Percentiles rank a stretch among this genome's conserved stretches.
Conservation (phyloP, 2,113 vertebrate species). For the Meriones unguiculatus region DNA sequence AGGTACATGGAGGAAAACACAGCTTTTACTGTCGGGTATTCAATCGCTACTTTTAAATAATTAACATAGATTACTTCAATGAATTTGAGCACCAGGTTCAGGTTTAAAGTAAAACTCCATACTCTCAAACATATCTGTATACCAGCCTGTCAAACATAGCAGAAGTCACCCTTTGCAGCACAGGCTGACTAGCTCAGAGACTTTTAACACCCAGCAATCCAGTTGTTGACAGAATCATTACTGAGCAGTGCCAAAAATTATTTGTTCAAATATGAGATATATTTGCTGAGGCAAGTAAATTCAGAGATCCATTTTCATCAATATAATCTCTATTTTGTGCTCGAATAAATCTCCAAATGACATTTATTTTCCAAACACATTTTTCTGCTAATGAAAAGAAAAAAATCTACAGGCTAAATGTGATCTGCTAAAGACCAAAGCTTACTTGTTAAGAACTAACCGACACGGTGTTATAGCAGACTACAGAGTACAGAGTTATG, state of each 20-base stretch:
- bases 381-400: background rate
- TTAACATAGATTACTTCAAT: conserved; percentile 58
- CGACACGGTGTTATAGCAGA: too few relatives aligned
- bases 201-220: background rate
- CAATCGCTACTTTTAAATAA: conserved; percentile 53
- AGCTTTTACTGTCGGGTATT: conserved; percentile 12
- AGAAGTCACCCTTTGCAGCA: background rate
- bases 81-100: conserved; percentile 24
- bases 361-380: background rate
- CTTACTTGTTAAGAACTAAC: background rate
- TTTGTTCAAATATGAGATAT: background rate
- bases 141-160: background rate
- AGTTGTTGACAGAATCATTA: background rate
- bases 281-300: background rate
- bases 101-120: conserved; percentile 48
- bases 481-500: background rate
- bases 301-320: conserved; percentile 33
- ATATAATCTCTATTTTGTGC: background rate
- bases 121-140: background rate
- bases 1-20: conserved; percentile 62
- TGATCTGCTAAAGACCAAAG: background rate
- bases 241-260: conserved; percentile 8
- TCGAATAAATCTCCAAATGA: conserved; percentile 31
- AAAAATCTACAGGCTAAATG: background rate
- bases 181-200: background rate